Evolutionary conservation across 1,140 invertebrate genomes (phyloP), one percentile per base, ranked within the genome.

Genomic region (Drosophila varians): DNA sequence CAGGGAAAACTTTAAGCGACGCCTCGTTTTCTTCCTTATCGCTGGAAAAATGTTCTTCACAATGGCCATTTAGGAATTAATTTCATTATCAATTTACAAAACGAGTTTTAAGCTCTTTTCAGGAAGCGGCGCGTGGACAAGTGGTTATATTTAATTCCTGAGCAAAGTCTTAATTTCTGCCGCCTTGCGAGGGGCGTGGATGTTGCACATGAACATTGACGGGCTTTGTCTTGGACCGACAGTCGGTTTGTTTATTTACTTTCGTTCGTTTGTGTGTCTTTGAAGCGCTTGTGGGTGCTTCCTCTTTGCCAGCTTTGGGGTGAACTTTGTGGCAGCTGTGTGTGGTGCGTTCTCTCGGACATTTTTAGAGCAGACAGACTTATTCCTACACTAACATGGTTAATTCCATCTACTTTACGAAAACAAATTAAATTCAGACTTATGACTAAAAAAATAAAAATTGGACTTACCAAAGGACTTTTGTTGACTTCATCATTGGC

Each of bases 11-110:
- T 3, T 46, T 58, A 21, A 46, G 21, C 12, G 38, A n/a, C n/a
- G n/a, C n/a, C n/a, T n/a, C n/a, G n/a, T n/a, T n/a, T n/a, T n/a
- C 14, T 7, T 42, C 16, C 38, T 9, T 8, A 34, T 38, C 36
- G 14, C 36, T 14, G 36, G 36, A 1, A 16, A 16, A 16, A 11
- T 42, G 19, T 12, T 55, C n/a, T 26, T 53, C 66, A 42, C 53
- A 43, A 14, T 42, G 38, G 65, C 45, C 49, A n/a, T 47, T 23
- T 53, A 38, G 40, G 60, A 51, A 73, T 75, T 75, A 53, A 77
- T 60, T 77, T 56, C 58, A 77, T 77, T 77, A 77, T 77, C 68
- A 52, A 77, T 77, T 72, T 45, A 77, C 68, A 52, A 72, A 68
- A 68, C 66, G 66, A 51, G 23, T 2, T 43, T 57, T 40, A 43